Conservation (phyloP, 2,797 vertebrate genomes). For the Pterois miles region DNA sequence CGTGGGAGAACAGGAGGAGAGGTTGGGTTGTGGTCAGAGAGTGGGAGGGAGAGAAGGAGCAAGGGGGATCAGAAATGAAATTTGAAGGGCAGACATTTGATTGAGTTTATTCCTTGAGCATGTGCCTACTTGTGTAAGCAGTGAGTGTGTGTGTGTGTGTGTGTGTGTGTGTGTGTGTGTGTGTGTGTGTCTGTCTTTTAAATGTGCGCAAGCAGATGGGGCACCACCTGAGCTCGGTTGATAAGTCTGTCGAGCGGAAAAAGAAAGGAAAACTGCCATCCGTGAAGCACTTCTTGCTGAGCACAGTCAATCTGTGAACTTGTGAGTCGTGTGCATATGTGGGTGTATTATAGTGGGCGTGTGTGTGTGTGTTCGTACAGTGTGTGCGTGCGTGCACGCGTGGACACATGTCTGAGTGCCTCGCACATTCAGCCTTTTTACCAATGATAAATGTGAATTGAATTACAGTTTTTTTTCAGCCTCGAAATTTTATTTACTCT, state of each 20-base stretch:
- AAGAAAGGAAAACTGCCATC: slow-evolving; percentile 79
- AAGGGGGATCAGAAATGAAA: slow-evolving; percentile 56
- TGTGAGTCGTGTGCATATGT: slow-evolving; percentile 53
- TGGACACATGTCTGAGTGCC: not conserved
- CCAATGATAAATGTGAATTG: slow-evolving; percentile 30
- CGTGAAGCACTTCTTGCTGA: slow-evolving; percentile 80
- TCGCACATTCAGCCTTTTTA: slow-evolving; percentile 41
- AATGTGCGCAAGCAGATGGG: slow-evolving; percentile 75
- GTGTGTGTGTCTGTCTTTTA: slow-evolving; percentile 50
- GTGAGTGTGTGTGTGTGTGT: slow-evolving; percentile 42
- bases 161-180: slow-evolving; percentile 25
- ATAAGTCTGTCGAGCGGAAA: slow-evolving; percentile 84
- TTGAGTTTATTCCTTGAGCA: slow-evolving; percentile 70
- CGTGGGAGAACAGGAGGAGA: slow-evolving; percentile 45
- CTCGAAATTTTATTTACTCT: slow-evolving; percentile 33
- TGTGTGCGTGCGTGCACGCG: not conserved
- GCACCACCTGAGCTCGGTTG: slow-evolving; percentile 83
- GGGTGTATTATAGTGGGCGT: slow-evolving; percentile 7
- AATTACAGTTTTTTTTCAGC: slow-evolving; percentile 32
- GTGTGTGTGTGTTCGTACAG: slow-evolving; percentile 14
- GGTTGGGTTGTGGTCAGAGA: slow-evolving; percentile 47
- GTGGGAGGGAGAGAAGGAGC: slow-evolving; percentile 12
- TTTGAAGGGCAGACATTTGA: slow-evolving; percentile 72
- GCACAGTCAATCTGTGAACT: slow-evolving; percentile 72
- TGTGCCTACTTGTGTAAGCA: slow-evolving; percentile 66